Evolutionary conservation across 2,888 invertebrate species (phyloP), one percentile per base, ranked within the genome.

Genomic region (Psylliodes chrysocephalus): DNA sequence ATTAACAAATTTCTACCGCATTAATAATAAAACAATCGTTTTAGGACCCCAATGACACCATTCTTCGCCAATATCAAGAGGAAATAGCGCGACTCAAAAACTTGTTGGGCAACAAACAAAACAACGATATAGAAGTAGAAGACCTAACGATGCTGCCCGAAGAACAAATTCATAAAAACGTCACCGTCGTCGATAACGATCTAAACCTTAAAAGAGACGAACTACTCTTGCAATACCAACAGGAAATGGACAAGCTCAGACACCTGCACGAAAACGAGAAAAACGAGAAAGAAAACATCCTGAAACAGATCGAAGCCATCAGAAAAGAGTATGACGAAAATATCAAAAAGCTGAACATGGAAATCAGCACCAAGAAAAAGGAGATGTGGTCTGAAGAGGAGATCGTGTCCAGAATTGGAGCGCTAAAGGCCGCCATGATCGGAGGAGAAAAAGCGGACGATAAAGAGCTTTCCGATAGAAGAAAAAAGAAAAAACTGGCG

Each of bases 31-130:
- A n/a, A 17, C 7, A 30, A 28, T 53, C 65, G 22, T 62, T 72
- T 35, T 49, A 80, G 79, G 95, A 96, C 79, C 95, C 95, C 0
- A 95, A 95, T 80, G 95, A 96, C 77, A 92, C 95, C 0, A 86
- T 94, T 76, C 82, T 96, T 7, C 82, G 93, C 7, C 89, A 95
- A 77, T 95, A 94, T 77, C 94, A 95, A 78, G 87, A 92, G 70
- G 95, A 96, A 82, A 92, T 96, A 54, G 84, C 90, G 49, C 85
- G 90, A 71, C 83, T 96, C 15, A 88, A 89, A 70, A 81, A 83
- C 52, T 77, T 89, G 46, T 77, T 90, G n/a, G 84, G 85, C 65
- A 73, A 72, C 12, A 73, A 73, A 60, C 69, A 69, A 42, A 60
- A 40, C 14, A 73, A 73, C 10, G 73, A 71, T 3, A 56, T 77